Base-by-base conservation (phyloP, 1,140 invertebrate genomes). In the Heliconius nattereri region DNA sequence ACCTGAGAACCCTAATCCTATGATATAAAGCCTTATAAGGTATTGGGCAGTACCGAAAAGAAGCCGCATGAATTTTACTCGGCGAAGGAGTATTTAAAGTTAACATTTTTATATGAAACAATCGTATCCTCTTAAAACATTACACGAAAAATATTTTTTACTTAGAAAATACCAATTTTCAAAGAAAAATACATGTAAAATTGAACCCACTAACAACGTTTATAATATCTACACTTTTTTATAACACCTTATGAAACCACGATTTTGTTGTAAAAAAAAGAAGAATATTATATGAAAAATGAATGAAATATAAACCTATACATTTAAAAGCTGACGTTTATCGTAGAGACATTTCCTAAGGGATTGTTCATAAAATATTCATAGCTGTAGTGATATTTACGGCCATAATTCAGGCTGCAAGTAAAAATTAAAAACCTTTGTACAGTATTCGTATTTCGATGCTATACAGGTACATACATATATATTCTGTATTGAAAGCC, bases 321-420 rank as follows among this genome's bases (percentile, higher is more conserved):
- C 49, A 49, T 78, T 78, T 78, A 54, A 78, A 72, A 78, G 71
- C 76, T 72, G 45, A 54, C 76, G 76, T 78, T 71, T 45, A 54
- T 72, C 70, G 71, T 16, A 66, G 60, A 78, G 76, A 72, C 76
- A 72, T 78, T 78, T 78, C 76, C 76, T 70, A 78, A 52, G 70
- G 70, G 76, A 78, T 71, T 49, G 40, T 78, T 78, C 76, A 78
- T 78, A 78, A 70, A 78, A 78, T 72, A 78, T 78, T 78, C 76
- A 78, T 78, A 54, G 40, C 49, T 26, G 45, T 77, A 57, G 52
- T 52, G 70, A 71, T 78, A 78, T 78, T 78, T 72, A 49, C 71
- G 32, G 60, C 49, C 70, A 78, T 52, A 66, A 70, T 37, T 23
- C 57, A 76, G 54, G 20, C 57, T 76, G 40, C 35, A 37, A 76